Evolutionary conservation across 2,113 vertebrate species (phyloP), one percentile per base, ranked within the genome.

Genomic region (Charina bottae): DNA sequence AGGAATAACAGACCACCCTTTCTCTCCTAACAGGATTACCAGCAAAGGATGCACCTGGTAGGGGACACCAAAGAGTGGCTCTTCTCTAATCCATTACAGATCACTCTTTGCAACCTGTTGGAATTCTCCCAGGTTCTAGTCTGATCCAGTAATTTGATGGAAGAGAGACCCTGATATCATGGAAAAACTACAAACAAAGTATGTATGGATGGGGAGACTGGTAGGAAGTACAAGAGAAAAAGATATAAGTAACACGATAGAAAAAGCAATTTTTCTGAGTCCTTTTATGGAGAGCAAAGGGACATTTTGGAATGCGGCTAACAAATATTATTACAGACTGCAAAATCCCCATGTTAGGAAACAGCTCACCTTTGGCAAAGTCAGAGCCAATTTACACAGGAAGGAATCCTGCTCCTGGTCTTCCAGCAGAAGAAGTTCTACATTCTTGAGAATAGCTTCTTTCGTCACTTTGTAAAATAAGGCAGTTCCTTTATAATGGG

Each of bases 401-500:
- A 98, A 98, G 33, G 96, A 91, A 85, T 97, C 97, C 19, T 96
- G 83, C 49, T 96, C 93, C 56, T 94, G 96, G 0, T 95, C 89
- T 87, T 96, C 89, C 26, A 42, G 68, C 0, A 15, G 37, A 19
- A 94, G 89, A 0, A 93, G 84, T 33, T 98, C 97, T 64, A 94
- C 95, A 17, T 85, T 94, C 94, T 95, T 95, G 53, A 93, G 94
- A 93, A 97, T 93, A 92, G 97, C 97, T 88, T 96, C 96, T 96
- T 96, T 98, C 95, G 94, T 94, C 84, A 98, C 90, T 96, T 98
- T 98, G 88, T 98, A 98, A 91, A 98, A 97, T 11, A 96, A 64
- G 60, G 94, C 96, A 0, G 97, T 97, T 58, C 98, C 98, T 95
- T 99, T 99, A 95, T 99, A 99, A 96, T 99, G 96, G 37, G 98